Conservation (phyloP, 2,113 vertebrate genomes). For the Pelvicachromis taeniatus region DNA sequence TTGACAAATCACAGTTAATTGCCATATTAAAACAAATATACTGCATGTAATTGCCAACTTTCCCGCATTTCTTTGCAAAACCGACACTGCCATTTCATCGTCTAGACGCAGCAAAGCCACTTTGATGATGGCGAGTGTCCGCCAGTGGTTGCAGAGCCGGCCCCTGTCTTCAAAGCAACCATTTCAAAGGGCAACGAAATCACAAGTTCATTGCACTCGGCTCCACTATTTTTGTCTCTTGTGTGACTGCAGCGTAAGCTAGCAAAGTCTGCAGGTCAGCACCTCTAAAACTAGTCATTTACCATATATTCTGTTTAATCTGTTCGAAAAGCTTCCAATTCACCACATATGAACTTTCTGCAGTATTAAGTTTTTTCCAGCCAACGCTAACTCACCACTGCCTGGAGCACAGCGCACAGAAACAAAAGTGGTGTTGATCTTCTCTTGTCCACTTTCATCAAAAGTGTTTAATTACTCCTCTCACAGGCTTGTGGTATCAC, state of each 20-base stretch:
- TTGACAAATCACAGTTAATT: neutral
- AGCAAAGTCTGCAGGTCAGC: neutral
- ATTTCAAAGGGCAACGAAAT: neutral
- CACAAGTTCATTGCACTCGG: neutral
- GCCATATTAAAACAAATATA: neutral
- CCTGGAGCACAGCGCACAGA: neutral
- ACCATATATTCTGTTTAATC: neutral
- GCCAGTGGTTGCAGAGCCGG: neutral
- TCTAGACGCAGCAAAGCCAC: neutral
- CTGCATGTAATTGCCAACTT: neutral
- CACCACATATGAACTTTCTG: neutral
- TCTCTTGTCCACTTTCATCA: neutral
- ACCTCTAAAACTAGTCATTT: neutral
- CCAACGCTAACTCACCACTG: neutral
- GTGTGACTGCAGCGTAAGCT: neutral
- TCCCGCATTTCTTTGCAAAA: neutral
- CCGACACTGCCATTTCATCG: neutral
- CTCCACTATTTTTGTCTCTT: neutral
- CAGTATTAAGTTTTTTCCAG: neutral
- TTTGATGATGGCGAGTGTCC: neutral
- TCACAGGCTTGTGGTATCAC: neutral
- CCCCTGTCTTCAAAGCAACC: neutral
- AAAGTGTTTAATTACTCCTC: neutral
- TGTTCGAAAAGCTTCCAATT: neutral
- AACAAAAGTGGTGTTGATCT: neutral